Evolutionary conservation across 2,888 invertebrate genomes (phyloP).

Genomic region (Sarcophaga variegata): DNA sequence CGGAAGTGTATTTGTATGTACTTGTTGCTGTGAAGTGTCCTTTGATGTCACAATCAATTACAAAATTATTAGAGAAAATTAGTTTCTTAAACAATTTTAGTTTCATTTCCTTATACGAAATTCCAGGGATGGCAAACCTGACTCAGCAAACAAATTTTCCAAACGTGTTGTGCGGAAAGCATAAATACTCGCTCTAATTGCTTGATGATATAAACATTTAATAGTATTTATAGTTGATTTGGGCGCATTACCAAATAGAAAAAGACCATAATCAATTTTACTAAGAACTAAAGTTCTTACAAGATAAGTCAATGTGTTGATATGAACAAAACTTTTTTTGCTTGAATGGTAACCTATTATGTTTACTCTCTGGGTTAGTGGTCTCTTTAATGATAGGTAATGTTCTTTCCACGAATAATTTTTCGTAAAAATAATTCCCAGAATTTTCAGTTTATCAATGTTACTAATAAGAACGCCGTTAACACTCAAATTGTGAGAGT

Average conservation of each 20-base stretch:
- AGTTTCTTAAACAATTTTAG: conserved; percentile 11
- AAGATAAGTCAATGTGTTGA: neutral
- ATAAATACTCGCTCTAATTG: conserved; percentile 3
- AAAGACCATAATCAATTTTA: conserved; percentile 28
- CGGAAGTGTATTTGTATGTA: neutral
- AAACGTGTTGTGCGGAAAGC: neutral
- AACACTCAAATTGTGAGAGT: too few relatives aligned
- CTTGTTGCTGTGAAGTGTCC: neutral
- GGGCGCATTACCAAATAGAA: conserved; percentile 4
- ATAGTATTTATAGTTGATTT: conserved; percentile 7
- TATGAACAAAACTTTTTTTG: too few relatives aligned
- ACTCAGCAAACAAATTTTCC: neutral
- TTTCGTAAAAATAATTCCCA: too few relatives aligned
- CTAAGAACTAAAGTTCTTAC: conserved; percentile 1
- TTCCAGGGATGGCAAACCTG: neutral
- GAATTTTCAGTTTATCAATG: too few relatives aligned
- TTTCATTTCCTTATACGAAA: neutral
- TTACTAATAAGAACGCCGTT: too few relatives aligned
- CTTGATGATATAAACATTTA: conserved; percentile 6
- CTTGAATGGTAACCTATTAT: too few relatives aligned
- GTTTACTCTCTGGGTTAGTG: too few relatives aligned
- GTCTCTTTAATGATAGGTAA: too few relatives aligned
- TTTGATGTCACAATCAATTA: conserved; percentile 11
- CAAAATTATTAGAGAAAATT: conserved; percentile 9
- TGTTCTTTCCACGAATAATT: too few relatives aligned